Evolutionary conservation across 2,888 invertebrate species (phyloP), one percentile per base, ranked within the genome.

Genomic region (Pecten maximus): DNA sequence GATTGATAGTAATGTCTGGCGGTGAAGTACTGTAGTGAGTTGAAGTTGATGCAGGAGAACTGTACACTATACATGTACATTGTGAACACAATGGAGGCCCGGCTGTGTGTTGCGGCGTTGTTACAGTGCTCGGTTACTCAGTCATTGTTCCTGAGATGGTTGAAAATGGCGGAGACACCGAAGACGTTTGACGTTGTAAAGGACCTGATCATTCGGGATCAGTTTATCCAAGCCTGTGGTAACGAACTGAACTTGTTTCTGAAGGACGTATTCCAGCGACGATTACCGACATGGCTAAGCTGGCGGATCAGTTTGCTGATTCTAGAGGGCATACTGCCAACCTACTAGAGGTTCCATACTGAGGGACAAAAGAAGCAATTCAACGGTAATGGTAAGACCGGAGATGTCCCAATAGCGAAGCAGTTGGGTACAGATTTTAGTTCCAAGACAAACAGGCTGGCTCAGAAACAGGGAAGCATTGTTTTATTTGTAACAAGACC

Each of bases 61-160:
- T n/a, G n/a, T n/a, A n/a, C n/a, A n/a, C n/a, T n/a, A n/a, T n/a
- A n/a, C n/a, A n/a, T n/a, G n/a, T n/a, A n/a, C n/a, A n/a, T n/a
- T n/a, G n/a, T n/a, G n/a, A n/a, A n/a, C n/a, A n/a, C n/a, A n/a
- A n/a, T n/a, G n/a, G n/a, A n/a, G n/a, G n/a, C n/a, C n/a, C n/a
- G n/a, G n/a, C n/a, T n/a, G n/a, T n/a, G n/a, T n/a, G n/a, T n/a
- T n/a, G n/a, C n/a, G n/a, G n/a, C n/a, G n/a, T n/a, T n/a, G n/a
- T n/a, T n/a, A n/a, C n/a, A n/a, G n/a, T n/a, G n/a, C n/a, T n/a
- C n/a, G n/a, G n/a, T n/a, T n/a, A n/a, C n/a, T n/a, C n/a, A n/a
- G n/a, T n/a, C n/a, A n/a, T n/a, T n/a, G n/a, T 74, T 91, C n/a
- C 19, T 40, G 23, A 87, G 92, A n/a, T 92, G 92, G 92, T 48